These are phyloP conservation scores for Caretta caretta DNA, from an alignment of 2,113 vertebrate genomes.

Conservation along the genomic window DNA sequence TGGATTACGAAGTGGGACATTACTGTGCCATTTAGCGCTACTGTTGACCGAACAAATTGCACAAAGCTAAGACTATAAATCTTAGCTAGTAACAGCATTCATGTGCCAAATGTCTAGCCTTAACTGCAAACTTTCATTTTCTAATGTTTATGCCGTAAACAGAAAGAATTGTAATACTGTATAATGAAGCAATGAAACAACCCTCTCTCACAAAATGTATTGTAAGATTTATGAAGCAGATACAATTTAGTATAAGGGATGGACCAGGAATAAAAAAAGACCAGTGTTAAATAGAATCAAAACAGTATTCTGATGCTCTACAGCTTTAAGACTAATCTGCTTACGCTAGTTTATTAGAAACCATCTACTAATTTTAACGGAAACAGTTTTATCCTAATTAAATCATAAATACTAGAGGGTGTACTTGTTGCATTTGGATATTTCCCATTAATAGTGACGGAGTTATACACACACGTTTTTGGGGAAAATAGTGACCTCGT, in stretches of 20 bases:
- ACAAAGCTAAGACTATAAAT: not conserved
- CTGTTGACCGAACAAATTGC: not conserved
- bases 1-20: not conserved
- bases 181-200: not conserved
- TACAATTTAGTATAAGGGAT: not conserved
- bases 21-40: not conserved
- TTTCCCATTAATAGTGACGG: not conserved
- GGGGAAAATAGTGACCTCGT: not conserved
- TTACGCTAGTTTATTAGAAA: not conserved
- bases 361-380: not conserved
- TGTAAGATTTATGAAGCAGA: not conserved
- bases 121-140: not conserved
- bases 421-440: not conserved
- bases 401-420: not conserved
- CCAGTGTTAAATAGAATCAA: not conserved
- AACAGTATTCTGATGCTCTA: not conserved
- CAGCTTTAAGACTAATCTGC: not conserved
- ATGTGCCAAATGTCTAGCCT: fast-evolving
- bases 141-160: not conserved
- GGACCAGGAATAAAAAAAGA: slow-evolving; percentile 7
- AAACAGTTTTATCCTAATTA: not conserved
- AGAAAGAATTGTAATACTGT: not conserved
- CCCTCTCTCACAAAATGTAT: not conserved
- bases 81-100: not conserved
- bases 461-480: not conserved